Percentiles rank a stretch among this genome's conserved stretches.
These are phyloP conservation scores for Auanema freiburgensis DNA, from an alignment of 2,888 invertebrate species.

Conservation along the genomic window DNA sequence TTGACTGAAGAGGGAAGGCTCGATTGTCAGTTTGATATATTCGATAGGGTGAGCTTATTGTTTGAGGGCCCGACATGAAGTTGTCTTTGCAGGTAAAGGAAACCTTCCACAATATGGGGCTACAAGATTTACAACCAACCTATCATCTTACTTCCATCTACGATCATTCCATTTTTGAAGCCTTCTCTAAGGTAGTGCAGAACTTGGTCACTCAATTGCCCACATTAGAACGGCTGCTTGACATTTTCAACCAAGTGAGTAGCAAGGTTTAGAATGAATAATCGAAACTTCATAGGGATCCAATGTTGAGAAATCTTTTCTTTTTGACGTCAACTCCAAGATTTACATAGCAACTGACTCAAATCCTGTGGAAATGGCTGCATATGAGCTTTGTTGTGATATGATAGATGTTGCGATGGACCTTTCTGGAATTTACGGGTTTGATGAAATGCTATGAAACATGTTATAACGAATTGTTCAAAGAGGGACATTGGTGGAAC, in stretches of 20 bases:
- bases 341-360: conserved; percentile 99
- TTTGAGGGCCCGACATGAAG: background rate
- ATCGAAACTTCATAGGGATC: conserved; percentile 80
- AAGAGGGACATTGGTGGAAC: background rate
- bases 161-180: conserved; percentile 99
- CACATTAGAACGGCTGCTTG: conserved; percentile 91
- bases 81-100: conserved; percentile 34
- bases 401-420: conserved; percentile 99
- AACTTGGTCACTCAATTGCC: conserved; percentile 96
- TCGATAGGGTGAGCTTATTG: conserved; percentile 77
- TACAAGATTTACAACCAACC: conserved; percentile 57
- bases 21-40: conserved; percentile 97
- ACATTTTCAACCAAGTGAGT: conserved; percentile 91
- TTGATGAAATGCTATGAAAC: background rate
- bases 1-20: conserved; percentile 98
- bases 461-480: background rate
- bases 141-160: conserved; percentile 93
- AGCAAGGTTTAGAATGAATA: background rate
- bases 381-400: conserved; percentile 98
- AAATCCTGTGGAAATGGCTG: conserved; percentile 94
- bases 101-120: conserved; percentile 83
- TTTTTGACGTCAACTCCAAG: conserved; percentile 92
- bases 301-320: conserved; percentile 96
- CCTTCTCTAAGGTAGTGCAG: conserved; percentile 76
- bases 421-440: conserved; percentile 97